These are phyloP conservation scores for Poecilus cupreus DNA, from an alignment of 2,888 invertebrate species.

Conservation along the genomic window DNA sequence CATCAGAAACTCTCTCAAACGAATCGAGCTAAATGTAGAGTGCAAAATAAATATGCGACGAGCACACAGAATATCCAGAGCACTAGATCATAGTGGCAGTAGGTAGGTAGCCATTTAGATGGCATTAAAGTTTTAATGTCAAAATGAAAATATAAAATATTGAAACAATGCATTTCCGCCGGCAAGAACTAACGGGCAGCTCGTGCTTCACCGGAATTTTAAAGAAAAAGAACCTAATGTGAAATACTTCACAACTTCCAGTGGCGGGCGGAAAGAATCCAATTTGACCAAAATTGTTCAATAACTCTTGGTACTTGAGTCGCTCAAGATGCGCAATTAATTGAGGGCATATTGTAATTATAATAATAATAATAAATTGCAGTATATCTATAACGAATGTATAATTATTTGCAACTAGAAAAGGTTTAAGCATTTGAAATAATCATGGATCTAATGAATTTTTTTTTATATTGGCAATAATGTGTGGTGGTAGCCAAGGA, in stretches of 20 bases:
- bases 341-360: too few species aligned
- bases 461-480: too few species aligned
- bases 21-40: slow-evolving; percentile 22
- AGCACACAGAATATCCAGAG: background rate
- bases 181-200: slow-evolving; percentile 5
- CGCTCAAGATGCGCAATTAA: too few species aligned
- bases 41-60: slow-evolving; percentile 12
- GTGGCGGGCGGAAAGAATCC: background rate
- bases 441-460: too few species aligned
- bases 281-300: too few species aligned
- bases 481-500: too few species aligned
- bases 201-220: background rate
- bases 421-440: too few species aligned
- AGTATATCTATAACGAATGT: too few species aligned
- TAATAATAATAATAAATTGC: too few species aligned
- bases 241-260: background rate
- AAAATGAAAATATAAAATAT: slow-evolving; percentile 44
- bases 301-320: too few species aligned
- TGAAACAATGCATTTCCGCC: slow-evolving; percentile 40
- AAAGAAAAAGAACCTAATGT: background rate
- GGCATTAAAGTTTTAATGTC: slow-evolving; percentile 23
- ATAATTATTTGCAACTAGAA: too few species aligned
- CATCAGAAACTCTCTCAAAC: background rate
- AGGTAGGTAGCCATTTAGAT: slow-evolving; percentile 1
- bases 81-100: slow-evolving; percentile 8